These are phyloP conservation scores for Caenorhabditis sp. DNA, from an alignment of 2,888 invertebrate genomes.

Conservation along the genomic window DNA sequence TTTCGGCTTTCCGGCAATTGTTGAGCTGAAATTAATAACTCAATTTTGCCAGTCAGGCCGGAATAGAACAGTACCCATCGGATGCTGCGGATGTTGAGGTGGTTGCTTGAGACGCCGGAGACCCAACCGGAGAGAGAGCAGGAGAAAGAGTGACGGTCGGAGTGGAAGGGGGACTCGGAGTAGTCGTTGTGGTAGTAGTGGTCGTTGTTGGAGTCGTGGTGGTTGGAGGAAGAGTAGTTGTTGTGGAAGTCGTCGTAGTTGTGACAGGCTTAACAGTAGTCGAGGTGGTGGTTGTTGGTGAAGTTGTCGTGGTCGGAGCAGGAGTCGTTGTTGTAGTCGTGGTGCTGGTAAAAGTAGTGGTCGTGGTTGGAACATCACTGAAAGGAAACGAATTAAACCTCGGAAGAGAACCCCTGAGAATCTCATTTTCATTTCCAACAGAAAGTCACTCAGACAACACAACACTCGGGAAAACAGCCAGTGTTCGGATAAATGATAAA, in stretches of 20 bases:
- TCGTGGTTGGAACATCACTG: slow-evolving; percentile 43
- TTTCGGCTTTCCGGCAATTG: slow-evolving; percentile 52
- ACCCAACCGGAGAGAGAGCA: slow-evolving; percentile 6
- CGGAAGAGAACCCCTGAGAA: background rate
- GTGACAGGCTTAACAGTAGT: slow-evolving; percentile 8
- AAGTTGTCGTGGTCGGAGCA: slow-evolving; percentile 9
- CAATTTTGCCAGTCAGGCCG: too few species aligned
- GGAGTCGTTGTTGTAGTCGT: slow-evolving; percentile 18
- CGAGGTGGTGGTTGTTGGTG: slow-evolving; percentile 10
- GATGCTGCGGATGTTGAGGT: background rate
- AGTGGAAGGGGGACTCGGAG: slow-evolving; percentile 25
- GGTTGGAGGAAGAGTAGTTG: slow-evolving; percentile 13
- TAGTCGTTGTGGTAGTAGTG: slow-evolving; percentile 12
- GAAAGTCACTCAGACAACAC: background rate
- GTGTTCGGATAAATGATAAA: background rate
- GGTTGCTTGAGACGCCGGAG: slow-evolving; percentile 22
- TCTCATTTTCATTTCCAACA: too few species aligned
- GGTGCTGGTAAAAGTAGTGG: slow-evolving; percentile 53
- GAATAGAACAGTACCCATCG: slow-evolving; percentile 7
- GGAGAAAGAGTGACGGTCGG: slow-evolving; percentile 4
- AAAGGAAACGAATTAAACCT: background rate
- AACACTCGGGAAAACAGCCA: background rate
- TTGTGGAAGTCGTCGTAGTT: slow-evolving; percentile 18
- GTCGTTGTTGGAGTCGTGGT: slow-evolving; percentile 28
- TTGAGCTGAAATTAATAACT: slow-evolving; percentile 16